Evolutionary conservation across 92 coral and sea anemone genomes (phyloP).

Genomic region (Umimayanthus chanpuru): DNA sequence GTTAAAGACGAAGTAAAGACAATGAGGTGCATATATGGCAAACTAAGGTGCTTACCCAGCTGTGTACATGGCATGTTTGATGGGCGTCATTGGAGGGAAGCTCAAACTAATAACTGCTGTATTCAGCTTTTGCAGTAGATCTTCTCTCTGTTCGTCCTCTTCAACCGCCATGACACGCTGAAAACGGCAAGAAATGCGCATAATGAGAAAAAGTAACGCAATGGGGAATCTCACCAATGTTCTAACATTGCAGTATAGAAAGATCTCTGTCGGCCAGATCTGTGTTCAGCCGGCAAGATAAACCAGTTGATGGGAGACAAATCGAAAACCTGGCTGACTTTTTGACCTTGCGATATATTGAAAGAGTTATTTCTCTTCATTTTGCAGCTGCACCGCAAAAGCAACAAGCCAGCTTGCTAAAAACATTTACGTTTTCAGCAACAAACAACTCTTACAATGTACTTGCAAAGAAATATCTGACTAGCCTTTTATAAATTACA

Average conservation of each 20-base stretch:
- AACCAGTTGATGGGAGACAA: too few species aligned
- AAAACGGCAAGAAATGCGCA: not conserved
- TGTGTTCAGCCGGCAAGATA: too few species aligned
- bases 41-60: conserved; percentile 76
- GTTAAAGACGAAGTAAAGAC: too few species aligned
- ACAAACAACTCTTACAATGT: too few species aligned
- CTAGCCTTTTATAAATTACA: too few species aligned
- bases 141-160: conserved; percentile 84
- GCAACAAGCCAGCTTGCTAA: too few species aligned
- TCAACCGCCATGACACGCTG: conserved; percentile 84
- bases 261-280: not conserved
- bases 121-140: conserved; percentile 77
- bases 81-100: conserved; percentile 87
- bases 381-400: too few species aligned
- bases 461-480: too few species aligned
- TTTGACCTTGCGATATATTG: too few species aligned
- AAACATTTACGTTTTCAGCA: too few species aligned
- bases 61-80: conserved; percentile 91
- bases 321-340: too few species aligned
- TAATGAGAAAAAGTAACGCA: not conserved
- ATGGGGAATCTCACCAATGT: not conserved
- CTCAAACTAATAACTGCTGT: conserved; percentile 72
- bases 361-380: too few species aligned
- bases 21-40: not conserved
- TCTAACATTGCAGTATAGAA: not conserved